Evolutionary conservation across 1,140 invertebrate species (phyloP).

Genomic region (Drosophila bocqueti): DNA sequence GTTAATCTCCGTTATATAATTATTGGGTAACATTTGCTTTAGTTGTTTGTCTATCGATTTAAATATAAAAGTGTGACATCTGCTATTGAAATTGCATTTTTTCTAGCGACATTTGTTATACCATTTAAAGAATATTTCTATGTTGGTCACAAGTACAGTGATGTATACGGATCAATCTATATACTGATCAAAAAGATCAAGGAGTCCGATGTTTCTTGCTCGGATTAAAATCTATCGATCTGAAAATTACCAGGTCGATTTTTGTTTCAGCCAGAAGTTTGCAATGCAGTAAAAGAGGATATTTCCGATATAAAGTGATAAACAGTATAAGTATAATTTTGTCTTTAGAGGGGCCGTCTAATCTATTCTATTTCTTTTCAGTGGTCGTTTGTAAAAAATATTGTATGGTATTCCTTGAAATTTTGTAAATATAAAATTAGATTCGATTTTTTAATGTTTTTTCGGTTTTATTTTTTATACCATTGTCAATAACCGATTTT

Average conservation of each 20-base stretch:
- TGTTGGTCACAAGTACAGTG: slow-evolving; percentile 5
- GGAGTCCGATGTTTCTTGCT: neutral
- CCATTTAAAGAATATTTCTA: neutral
- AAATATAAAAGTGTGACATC: slow-evolving; percentile 3
- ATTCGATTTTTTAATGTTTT: too few species aligned
- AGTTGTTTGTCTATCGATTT: slow-evolving; percentile 13
- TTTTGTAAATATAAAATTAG: too few species aligned
- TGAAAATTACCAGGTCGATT: neutral
- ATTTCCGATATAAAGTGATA: too few species aligned
- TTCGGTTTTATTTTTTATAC: too few species aligned
- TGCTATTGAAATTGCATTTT: too few species aligned
- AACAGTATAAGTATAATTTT: too few species aligned
- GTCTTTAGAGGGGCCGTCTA: too few species aligned
- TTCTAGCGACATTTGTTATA: neutral
- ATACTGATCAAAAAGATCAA: slow-evolving; percentile 5
- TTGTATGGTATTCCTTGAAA: too few species aligned
- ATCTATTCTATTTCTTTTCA: too few species aligned
- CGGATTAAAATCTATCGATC: neutral
- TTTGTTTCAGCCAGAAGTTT: neutral
- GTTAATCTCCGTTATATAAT: slow-evolving; percentile 33
- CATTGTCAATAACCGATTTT: too few species aligned
- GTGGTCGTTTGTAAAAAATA: too few species aligned
- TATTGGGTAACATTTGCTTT: slow-evolving; percentile 7
- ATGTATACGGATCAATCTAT: neutral
- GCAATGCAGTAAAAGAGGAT: too few species aligned